Evolutionary conservation across 2,113 vertebrate species (phyloP), one percentile per base, ranked within the genome.

Genomic region (Elgaria multicarinata): DNA sequence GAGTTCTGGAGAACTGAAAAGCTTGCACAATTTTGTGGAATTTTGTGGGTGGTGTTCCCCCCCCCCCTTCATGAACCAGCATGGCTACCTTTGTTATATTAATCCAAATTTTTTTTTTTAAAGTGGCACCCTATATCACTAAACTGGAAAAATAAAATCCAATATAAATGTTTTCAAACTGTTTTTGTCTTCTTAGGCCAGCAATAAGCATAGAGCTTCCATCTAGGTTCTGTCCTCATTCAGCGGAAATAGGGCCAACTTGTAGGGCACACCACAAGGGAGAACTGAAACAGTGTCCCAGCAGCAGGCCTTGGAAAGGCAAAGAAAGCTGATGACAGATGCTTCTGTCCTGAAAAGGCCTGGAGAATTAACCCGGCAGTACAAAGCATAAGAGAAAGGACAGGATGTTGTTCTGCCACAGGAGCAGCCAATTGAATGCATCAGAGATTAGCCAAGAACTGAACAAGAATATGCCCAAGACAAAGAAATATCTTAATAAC

Each of bases 381-480:
- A 71, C 50, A 88, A 33, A 62, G 78, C 50, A 7, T 55, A 72
- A 74, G 87, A 82, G 28, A 82, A 88, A 88, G 78, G 50, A 88
- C 78, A 82, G 77, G 50, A 88, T 82, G 87, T 88, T 81, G 26
- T 67, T 88, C 46, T 88, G 31, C 67, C 66, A 81, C 64, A 53
- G 44, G 20, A 74, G 69, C 6, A 58, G 66, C 22, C 50, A 42
- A 82, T 31, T 82, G 39, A 72, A 72, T 88, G 50, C 53, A 88
- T 13, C 26, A 62, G 55, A n/a, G 74, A 77, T 24, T 20, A 72
- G 36, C 12, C 24, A 82, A 55, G 53, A 82, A 82, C 62, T 18
- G 50, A 82, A 71, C 44, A 58, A 87, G 33, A 64, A 39, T 81
- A 39, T 9, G 6, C 3, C 22, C 44, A 50, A 72, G 20, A 36